These are phyloP conservation scores for Julus scanicus DNA, from an alignment of 2,888 invertebrate species.

Conservation along the genomic window DNA sequence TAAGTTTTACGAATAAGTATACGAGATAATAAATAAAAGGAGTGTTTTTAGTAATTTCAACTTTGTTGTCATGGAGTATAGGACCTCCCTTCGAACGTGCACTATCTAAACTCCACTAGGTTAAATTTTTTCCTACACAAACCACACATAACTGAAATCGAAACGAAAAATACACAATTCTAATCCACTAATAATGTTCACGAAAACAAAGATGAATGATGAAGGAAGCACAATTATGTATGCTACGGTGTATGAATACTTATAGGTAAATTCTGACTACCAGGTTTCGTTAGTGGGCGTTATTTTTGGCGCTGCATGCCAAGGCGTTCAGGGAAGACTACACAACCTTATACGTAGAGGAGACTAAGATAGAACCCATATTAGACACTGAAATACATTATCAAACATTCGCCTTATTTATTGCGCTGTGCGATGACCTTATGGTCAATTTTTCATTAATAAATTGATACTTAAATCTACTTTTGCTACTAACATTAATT, in stretches of 20 bases:
- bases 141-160: neutral
- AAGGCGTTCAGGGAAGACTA: no score
- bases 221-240: neutral
- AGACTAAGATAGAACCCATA: no score
- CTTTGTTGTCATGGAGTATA: neutral
- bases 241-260: neutral
- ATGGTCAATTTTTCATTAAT: no score
- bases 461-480: no score
- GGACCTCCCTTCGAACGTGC: neutral
- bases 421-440: no score
- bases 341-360: no score
- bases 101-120: neutral
- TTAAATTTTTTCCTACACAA: neutral
- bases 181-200: slow-evolving; percentile 23
- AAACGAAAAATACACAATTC: neutral
- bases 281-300: neutral
- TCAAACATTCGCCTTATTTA: no score
- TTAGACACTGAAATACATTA: no score
- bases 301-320: no score
- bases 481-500: no score
- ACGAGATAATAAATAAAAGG: no score
- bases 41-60: neutral
- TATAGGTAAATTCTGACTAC: neutral
- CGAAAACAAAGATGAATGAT: neutral
- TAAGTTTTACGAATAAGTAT: no score